phyloP scores from a whole-genome alignment of 2,797 vertebrate genomes.

The Megalops cyprinoides region DNA sequence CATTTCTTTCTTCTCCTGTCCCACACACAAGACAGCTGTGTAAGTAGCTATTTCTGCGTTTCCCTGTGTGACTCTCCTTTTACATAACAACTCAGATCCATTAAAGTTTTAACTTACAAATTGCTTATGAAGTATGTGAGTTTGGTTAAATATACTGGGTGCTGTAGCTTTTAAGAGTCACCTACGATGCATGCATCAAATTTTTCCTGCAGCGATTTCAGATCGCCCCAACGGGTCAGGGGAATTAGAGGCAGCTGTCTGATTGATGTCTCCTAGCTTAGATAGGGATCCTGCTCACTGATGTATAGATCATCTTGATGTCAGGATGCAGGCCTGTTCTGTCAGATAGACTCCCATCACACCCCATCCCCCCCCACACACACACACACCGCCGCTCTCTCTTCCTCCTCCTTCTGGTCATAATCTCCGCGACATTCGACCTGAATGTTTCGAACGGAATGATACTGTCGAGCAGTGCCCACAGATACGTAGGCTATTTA shows the following conservation, averaged over 20 bases:
- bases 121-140: neutral
- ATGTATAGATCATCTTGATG: neutral
- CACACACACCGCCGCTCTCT: no score
- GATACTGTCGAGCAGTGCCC: no score
- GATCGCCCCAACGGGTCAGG: neutral
- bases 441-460: neutral
- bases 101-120: neutral
- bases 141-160: neutral
- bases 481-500: no score
- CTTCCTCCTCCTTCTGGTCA: neutral
- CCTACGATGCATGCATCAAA: no score
- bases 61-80: no score
- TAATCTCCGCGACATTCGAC: slow-evolving; percentile 1
- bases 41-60: neutral
- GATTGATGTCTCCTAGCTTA: neutral
- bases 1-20: neutral
- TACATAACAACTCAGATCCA: neutral
- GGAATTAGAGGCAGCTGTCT: neutral
- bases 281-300: neutral
- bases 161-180: neutral
- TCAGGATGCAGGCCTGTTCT: neutral
- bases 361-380: no score
- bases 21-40: neutral
- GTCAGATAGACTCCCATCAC: neutral
- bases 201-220: neutral